These are phyloP conservation scores for Polypedilum vanderplanki DNA, from an alignment of 1,140 invertebrate species.

Conservation along the genomic window DNA sequence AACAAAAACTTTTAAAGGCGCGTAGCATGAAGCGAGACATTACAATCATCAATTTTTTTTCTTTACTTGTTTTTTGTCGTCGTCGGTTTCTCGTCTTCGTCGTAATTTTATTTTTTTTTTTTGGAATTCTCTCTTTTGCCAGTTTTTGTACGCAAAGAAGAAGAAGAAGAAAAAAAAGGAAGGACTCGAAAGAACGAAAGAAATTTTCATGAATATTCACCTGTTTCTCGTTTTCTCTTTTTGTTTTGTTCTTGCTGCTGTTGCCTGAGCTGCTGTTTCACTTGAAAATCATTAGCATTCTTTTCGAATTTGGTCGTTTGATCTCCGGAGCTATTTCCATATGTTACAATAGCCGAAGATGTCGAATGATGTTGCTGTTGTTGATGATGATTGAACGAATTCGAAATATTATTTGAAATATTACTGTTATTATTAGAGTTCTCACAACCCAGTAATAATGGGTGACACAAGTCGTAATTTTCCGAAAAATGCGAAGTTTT, in stretches of 20 bases:
- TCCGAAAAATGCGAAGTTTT: constrained; percentile 26
- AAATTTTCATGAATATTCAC: constrained; percentile 21
- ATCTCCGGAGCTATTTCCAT: constrained; percentile 24
- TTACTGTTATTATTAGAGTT: constrained; percentile 1
- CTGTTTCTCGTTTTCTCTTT: constrained; percentile 26
- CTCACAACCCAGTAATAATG: not conserved
- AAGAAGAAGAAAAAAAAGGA: not conserved
- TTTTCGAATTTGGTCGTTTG: constrained; percentile 20
- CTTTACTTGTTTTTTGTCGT: no score
- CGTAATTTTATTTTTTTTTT: not conserved
- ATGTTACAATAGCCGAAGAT: constrained; percentile 2
- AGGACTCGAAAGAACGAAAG: not conserved
- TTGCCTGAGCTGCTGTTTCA: constrained; percentile 3
- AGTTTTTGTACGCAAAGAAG: not conserved
- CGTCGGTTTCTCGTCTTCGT: no score
- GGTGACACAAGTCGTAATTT: constrained; percentile 26
- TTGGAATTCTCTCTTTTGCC: not conserved
- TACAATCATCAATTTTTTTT: not conserved
- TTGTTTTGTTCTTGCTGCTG: constrained; percentile 26
- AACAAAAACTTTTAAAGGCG: constrained; percentile 2
- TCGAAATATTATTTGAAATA: not conserved
- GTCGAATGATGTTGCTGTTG: not conserved
- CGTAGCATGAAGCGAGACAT: constrained; percentile 10
- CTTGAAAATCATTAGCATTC: constrained; percentile 23
- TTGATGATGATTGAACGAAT: not conserved